Conservation (phyloP, 2,888 invertebrate species). For the Julus scanicus region DNA sequence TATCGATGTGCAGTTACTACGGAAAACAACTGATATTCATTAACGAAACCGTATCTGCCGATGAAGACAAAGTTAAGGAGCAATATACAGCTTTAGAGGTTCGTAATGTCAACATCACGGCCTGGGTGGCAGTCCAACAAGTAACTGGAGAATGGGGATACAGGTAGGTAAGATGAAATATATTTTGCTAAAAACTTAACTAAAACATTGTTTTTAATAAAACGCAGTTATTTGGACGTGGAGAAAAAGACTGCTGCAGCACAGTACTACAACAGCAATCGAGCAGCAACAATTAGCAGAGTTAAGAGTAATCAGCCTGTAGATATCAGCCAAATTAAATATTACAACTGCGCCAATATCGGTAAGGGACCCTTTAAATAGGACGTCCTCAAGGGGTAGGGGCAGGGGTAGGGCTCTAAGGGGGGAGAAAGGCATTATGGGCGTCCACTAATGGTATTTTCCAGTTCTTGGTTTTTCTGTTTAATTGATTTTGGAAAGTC, state of each 20-base stretch:
- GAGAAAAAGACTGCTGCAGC: not conserved
- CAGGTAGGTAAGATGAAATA: not conserved
- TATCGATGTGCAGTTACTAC: not conserved
- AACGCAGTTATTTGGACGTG: not conserved
- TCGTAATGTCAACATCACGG: not conserved
- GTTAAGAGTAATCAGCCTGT: not conserved
- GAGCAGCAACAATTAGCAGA: not conserved
- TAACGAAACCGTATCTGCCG: not conserved
- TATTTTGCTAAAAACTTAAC: not conserved
- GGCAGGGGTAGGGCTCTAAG: too few relatives aligned
- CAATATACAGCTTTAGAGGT: not conserved
- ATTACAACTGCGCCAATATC: not conserved
- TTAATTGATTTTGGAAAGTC: too few relatives aligned
- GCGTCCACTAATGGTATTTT: too few relatives aligned
- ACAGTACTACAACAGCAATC: not conserved
- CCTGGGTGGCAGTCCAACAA: conserved; percentile 1
- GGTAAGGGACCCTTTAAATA: not conserved
- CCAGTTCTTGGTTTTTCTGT: too few relatives aligned
- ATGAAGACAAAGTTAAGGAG: not conserved
- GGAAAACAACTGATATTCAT: conserved; percentile 10
- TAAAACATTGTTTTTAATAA: not conserved
- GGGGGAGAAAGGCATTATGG: too few relatives aligned
- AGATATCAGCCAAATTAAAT: not conserved
- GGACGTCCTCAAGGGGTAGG: too few relatives aligned
- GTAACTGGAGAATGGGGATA: not conserved